A percentile compares a stretch with the other conserved stretches of the same genome.
phyloP scores from a whole-genome alignment of 1,140 invertebrate species.

The Anthonomus grandis region DNA sequence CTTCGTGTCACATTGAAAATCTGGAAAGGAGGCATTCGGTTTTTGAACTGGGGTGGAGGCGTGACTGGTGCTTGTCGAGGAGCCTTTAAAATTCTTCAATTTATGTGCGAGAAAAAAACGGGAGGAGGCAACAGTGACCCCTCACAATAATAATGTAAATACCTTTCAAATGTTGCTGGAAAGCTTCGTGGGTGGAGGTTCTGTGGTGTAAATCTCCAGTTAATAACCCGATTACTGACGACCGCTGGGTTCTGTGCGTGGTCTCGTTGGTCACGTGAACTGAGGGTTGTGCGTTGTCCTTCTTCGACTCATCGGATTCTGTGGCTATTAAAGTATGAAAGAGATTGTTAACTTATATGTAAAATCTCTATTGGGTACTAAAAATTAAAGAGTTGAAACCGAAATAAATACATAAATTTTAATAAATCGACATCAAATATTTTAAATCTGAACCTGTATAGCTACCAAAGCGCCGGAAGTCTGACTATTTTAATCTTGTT shows the following conservation, averaged over 20 bases:
- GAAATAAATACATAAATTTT: too few relatives aligned
- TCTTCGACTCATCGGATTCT: slow-evolving; percentile 39
- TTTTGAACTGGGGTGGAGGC: slow-evolving; percentile 55
- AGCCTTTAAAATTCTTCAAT: slow-evolving; percentile 53
- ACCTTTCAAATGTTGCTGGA: slow-evolving; percentile 31
- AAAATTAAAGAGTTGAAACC: too few relatives aligned
- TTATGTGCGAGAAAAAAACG: too few relatives aligned
- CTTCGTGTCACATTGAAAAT: slow-evolving; percentile 22
- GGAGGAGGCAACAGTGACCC: too few relatives aligned
- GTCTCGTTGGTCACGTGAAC: slow-evolving; percentile 50
- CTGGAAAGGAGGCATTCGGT: slow-evolving; percentile 40
- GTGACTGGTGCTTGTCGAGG: slow-evolving; percentile 56
- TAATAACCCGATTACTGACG: slow-evolving; percentile 67
- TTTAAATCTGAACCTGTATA: too few relatives aligned
- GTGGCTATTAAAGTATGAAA: slow-evolving; percentile 38
- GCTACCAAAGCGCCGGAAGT: too few relatives aligned
- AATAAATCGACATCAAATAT: too few relatives aligned
- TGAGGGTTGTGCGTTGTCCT: slow-evolving; percentile 37
- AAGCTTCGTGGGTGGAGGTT: slow-evolving; percentile 22
- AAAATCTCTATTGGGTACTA: too few relatives aligned
- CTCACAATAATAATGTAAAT: not conserved
- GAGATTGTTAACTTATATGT: too few relatives aligned
- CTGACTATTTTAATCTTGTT: too few relatives aligned
- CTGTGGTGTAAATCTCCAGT: slow-evolving; percentile 54
- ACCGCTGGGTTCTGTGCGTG: slow-evolving; percentile 57